Conservation (phyloP, 2,113 vertebrate species). For the Channa argus region DNA sequence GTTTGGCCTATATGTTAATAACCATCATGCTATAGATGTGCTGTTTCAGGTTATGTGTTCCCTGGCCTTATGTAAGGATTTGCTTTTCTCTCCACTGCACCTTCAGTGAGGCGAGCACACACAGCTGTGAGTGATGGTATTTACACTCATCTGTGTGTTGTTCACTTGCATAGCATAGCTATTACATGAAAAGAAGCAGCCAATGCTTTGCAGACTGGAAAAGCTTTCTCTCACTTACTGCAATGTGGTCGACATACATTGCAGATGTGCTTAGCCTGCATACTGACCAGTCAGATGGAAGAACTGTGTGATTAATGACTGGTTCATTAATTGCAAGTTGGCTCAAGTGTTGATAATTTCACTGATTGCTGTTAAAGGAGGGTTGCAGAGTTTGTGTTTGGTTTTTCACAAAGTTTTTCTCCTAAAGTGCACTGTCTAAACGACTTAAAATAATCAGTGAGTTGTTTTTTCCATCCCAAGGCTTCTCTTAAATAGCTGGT, state of each 20-base stretch:
- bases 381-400: not conserved
- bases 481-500: slow-evolving; percentile 35
- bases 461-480: slow-evolving; percentile 32
- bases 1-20: slow-evolving; percentile 11
- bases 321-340: slow-evolving; percentile 28
- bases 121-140: slow-evolving; percentile 39
- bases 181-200: slow-evolving; percentile 51
- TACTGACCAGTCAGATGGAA: slow-evolving; percentile 14
- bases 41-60: slow-evolving; percentile 36
- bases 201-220: slow-evolving; percentile 46
- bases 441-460: slow-evolving; percentile 43
- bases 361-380: not conserved
- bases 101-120: slow-evolving; percentile 36
- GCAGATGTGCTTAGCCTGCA: slow-evolving; percentile 5
- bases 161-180: slow-evolving; percentile 36
- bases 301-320: slow-evolving; percentile 23
- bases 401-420: not conserved
- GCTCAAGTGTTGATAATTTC: slow-evolving; percentile 10
- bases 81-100: slow-evolving; percentile 30
- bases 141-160: slow-evolving; percentile 43
- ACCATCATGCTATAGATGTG: not conserved
- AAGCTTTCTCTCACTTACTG: slow-evolving; percentile 37
- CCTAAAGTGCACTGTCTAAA: no score
- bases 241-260: slow-evolving; percentile 33
- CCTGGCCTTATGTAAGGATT: slow-evolving; percentile 29